Percentiles rank a stretch among this genome's conserved stretches.
phyloP scores from a whole-genome alignment of 2,888 invertebrate genomes.

The Horisme vitalbata region DNA sequence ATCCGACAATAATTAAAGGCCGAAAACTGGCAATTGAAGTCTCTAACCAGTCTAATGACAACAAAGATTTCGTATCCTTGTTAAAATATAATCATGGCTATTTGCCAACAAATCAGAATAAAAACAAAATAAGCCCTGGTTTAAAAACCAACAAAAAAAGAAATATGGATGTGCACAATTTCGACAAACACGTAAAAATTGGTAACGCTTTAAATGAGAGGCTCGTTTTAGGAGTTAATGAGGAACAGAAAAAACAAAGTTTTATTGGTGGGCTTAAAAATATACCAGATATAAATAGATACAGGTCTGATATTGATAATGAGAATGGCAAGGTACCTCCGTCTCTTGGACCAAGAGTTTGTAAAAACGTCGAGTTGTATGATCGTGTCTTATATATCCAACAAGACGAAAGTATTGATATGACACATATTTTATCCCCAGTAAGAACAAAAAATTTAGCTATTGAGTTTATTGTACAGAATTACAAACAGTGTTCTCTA shows the following conservation, averaged over 20 bases:
- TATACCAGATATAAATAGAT: conserved; percentile 65
- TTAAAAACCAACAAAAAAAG: conserved; percentile 25
- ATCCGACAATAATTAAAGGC: conserved; percentile 47
- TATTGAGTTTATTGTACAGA: conserved; percentile 63
- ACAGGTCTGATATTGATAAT: conserved; percentile 58
- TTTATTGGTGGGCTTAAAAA: conserved; percentile 63
- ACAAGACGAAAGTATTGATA: conserved; percentile 63
- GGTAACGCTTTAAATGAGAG: conserved; percentile 71
- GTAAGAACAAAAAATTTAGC: conserved; percentile 58
- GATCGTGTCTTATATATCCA: conserved; percentile 63
- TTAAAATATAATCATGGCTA: conserved; percentile 65
- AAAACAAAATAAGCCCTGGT: conserved; percentile 25
- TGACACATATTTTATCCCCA: conserved; percentile 61
- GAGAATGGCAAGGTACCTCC: conserved; percentile 45
- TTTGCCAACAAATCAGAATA: conserved; percentile 46
- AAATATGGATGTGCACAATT: conserved; percentile 37
- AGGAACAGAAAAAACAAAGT: conserved; percentile 57
- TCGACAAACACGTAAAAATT: conserved; percentile 65
- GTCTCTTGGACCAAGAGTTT: conserved; percentile 54
- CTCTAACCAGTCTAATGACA: conserved; percentile 53
- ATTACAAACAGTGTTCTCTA: conserved; percentile 67
- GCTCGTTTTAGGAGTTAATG: conserved; percentile 51
- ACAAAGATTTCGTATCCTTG: conserved; percentile 52
- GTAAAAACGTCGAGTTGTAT: conserved; percentile 62
- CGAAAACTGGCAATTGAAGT: conserved; percentile 55